Conservation (phyloP, 2,113 vertebrate species). For the Phaetusa simplex region DNA sequence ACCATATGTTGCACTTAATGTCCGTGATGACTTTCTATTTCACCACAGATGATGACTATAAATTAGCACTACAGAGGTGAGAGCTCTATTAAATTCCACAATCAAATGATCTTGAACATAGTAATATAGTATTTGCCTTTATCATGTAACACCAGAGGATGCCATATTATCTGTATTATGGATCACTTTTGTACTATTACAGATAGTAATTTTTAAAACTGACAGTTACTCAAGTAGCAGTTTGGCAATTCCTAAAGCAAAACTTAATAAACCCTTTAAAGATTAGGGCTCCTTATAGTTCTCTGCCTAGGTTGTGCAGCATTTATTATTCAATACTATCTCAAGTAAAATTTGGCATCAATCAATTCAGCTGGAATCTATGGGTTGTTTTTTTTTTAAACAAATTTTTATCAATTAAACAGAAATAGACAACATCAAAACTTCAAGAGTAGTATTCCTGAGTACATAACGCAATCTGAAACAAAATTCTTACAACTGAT, state of each 20-base stretch:
- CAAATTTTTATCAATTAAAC: background rate
- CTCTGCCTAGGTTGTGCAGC: background rate
- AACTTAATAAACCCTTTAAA: background rate
- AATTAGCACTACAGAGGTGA: background rate
- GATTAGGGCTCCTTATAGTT: background rate
- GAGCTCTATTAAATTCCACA: slow-evolving; percentile 3
- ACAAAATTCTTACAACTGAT: background rate
- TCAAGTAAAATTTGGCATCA: background rate
- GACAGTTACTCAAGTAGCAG: background rate
- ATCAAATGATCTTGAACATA: background rate
- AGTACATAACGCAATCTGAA: background rate
- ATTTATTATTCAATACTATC: background rate
- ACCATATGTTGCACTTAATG: slow-evolving; percentile 41
- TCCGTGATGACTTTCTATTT: slow-evolving; percentile 45
- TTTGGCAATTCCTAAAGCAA: background rate
- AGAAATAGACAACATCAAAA: background rate
- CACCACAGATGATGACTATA: slow-evolving; percentile 3
- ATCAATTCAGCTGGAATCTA: background rate
- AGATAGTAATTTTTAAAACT: background rate
- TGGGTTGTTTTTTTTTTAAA: background rate
- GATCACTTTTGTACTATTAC: background rate
- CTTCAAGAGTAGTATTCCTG: background rate
- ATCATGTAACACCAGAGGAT: background rate
- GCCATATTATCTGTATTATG: background rate
- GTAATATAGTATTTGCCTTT: background rate